Percentiles rank a stretch among this genome's conserved stretches.
Evolutionary conservation across 2,113 vertebrate species (phyloP).

Genomic region (Bostrychus sinensis): DNA sequence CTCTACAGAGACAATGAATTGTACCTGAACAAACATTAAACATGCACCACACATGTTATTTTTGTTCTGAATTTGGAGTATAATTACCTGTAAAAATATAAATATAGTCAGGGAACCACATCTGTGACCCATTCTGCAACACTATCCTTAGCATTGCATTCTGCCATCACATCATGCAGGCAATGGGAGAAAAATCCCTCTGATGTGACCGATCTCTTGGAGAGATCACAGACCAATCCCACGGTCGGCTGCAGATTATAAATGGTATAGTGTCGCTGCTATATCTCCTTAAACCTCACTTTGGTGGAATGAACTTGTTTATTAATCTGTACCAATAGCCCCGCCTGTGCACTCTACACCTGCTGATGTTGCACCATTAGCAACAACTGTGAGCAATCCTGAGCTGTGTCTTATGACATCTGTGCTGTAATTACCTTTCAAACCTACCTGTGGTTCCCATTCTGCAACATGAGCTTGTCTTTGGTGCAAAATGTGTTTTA

Average conservation of each 20-base stretch:
- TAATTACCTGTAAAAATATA: too few relatives aligned
- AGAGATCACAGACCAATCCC: not conserved
- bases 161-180: too few relatives aligned
- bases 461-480: not conserved
- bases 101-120: too few relatives aligned
- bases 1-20: too few relatives aligned
- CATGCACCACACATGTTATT: too few relatives aligned
- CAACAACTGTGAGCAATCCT: not conserved
- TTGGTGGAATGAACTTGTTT: not conserved
- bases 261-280: not conserved
- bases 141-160: too few relatives aligned
- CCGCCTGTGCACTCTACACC: not conserved
- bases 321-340: not conserved
- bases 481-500: constrained; percentile 3
- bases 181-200: not conserved
- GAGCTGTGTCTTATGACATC: constrained; percentile 4
- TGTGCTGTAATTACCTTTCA: constrained; percentile 5
- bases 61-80: too few relatives aligned
- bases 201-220: not conserved
- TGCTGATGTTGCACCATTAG: constrained; percentile 3
- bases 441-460: constrained; percentile 3
- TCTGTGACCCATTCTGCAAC: too few relatives aligned
- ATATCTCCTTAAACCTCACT: not conserved
- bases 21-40: too few relatives aligned
- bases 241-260: not conserved